Percentiles rank a stretch among this genome's conserved stretches.
These are phyloP conservation scores for Eulithis testata DNA, from an alignment of 2,888 invertebrate genomes.

Conservation along the genomic window DNA sequence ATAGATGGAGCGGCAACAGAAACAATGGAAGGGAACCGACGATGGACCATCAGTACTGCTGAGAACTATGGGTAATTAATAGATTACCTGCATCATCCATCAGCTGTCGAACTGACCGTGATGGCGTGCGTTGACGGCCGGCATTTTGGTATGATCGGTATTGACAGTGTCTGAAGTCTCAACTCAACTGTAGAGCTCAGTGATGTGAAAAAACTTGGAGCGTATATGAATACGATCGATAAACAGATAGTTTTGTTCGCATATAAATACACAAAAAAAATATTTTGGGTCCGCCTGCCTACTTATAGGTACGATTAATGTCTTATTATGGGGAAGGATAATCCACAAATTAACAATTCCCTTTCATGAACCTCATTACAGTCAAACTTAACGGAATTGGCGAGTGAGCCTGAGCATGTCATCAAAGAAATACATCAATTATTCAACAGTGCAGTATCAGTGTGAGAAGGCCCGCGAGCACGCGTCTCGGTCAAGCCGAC, in stretches of 20 bases:
- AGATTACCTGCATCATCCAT: conserved; percentile 73
- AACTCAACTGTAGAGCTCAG: conserved; percentile 23
- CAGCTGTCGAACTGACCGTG: conserved; percentile 55
- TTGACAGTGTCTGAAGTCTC: conserved; percentile 37
- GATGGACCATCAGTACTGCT: conserved; percentile 36
- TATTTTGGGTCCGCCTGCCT: background rate
- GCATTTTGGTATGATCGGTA: conserved; percentile 36
- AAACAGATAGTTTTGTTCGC: background rate
- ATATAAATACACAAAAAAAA: background rate
- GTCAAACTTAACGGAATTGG: conserved; percentile 45
- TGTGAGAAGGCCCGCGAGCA: conserved; percentile 46
- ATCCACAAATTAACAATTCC: conserved; percentile 9
- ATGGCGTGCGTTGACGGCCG: conserved; percentile 35
- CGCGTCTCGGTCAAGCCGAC: conserved; percentile 2
- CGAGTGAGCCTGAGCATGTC: conserved; percentile 33
- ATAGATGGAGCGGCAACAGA: conserved; percentile 70
- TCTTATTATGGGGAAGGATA: background rate
- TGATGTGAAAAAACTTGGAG: conserved; percentile 24
- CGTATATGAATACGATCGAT: background rate
- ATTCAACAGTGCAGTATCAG: conserved; percentile 45
- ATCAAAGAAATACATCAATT: conserved; percentile 48
- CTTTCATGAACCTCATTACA: conserved; percentile 38
- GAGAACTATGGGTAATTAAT: conserved; percentile 78
- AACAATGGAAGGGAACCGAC: conserved; percentile 75
- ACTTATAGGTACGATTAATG: background rate